phyloP scores from a whole-genome alignment of 2,888 invertebrate species.

The Xestia xanthographa region DNA sequence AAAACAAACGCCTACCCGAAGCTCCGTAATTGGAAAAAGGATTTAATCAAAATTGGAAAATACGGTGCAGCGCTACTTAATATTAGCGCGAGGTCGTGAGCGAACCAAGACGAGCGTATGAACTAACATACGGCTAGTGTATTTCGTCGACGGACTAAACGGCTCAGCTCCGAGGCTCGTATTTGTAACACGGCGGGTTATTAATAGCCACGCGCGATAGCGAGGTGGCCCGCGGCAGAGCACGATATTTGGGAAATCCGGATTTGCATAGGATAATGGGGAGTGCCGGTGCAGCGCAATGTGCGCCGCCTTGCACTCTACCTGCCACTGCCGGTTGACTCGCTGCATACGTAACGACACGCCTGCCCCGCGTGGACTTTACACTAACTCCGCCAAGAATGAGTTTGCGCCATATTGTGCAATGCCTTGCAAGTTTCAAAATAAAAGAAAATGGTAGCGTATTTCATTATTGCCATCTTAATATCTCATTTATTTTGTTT shows the following conservation, averaged over 20 bases:
- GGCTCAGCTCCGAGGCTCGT: constrained; percentile 81
- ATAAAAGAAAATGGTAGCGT: not conserved
- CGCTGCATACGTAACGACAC: constrained; percentile 69
- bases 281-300: constrained; percentile 76
- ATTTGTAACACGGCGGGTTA: constrained; percentile 87
- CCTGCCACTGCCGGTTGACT: constrained; percentile 61
- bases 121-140: constrained; percentile 83
- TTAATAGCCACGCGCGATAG: constrained; percentile 89
- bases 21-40: constrained; percentile 72
- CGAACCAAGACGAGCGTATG: constrained; percentile 69
- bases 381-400: constrained; percentile 54
- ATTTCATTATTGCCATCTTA: not conserved
- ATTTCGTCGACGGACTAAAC: constrained; percentile 84
- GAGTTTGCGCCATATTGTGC: constrained; percentile 28
- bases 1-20: constrained; percentile 67
- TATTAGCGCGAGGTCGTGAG: constrained; percentile 70
- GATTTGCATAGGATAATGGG: constrained; percentile 90
- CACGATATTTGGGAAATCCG: constrained; percentile 89
- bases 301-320: constrained; percentile 72
- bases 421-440: not conserved
- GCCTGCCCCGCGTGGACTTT: constrained; percentile 56
- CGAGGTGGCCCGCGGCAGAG: constrained; percentile 85
- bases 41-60: constrained; percentile 75
- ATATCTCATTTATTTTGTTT: not conserved
- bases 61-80: constrained; percentile 71